phyloP scores from a whole-genome alignment of 2,888 invertebrate genomes.

The Drosophila kanekoi region DNA sequence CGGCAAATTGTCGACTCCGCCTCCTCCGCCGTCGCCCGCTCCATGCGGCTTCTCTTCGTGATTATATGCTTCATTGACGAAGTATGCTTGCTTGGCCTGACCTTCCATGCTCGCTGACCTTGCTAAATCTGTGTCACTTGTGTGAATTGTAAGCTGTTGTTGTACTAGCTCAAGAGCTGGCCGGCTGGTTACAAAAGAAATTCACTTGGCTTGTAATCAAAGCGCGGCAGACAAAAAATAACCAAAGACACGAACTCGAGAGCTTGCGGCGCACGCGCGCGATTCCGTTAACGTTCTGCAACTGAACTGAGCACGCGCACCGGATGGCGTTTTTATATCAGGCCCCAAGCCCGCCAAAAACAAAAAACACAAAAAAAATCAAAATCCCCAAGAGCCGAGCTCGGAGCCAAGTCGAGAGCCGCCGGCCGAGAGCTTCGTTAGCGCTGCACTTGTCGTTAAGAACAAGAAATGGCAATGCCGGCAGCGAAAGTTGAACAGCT shows the following conservation, averaged over 20 bases:
- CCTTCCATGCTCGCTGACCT: slow-evolving; percentile 64
- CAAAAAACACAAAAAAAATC: neutral
- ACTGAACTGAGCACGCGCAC: slow-evolving; percentile 77
- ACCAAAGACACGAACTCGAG: slow-evolving; percentile 27
- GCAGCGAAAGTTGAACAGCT: slow-evolving; percentile 77
- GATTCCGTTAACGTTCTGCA: slow-evolving; percentile 75
- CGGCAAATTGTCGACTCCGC: slow-evolving; percentile 54
- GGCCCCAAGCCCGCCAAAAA: slow-evolving; percentile 3
- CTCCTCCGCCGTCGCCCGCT: slow-evolving; percentile 33
- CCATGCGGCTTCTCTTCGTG: slow-evolving; percentile 62
- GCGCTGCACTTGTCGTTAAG: slow-evolving; percentile 40
- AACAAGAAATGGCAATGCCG: slow-evolving; percentile 56
- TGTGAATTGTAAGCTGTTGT: slow-evolving; percentile 23
- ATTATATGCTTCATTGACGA: slow-evolving; percentile 75
- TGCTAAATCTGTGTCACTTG: slow-evolving; percentile 59
- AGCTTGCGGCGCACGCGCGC: slow-evolving; percentile 65
- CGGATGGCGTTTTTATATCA: slow-evolving; percentile 70
- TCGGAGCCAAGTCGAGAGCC: neutral
- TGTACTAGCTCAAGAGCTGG: neutral
- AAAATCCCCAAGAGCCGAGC: slow-evolving; percentile 17
- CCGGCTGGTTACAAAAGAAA: slow-evolving; percentile 48
- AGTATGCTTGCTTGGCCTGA: slow-evolving; percentile 75
- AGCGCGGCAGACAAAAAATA: slow-evolving; percentile 15
- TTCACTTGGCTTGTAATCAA: slow-evolving; percentile 53
- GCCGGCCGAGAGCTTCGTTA: slow-evolving; percentile 55